Evolutionary conservation across 2,113 vertebrate genomes (phyloP), one percentile per base, ranked within the genome.

Genomic region (Salminus brasiliensis): DNA sequence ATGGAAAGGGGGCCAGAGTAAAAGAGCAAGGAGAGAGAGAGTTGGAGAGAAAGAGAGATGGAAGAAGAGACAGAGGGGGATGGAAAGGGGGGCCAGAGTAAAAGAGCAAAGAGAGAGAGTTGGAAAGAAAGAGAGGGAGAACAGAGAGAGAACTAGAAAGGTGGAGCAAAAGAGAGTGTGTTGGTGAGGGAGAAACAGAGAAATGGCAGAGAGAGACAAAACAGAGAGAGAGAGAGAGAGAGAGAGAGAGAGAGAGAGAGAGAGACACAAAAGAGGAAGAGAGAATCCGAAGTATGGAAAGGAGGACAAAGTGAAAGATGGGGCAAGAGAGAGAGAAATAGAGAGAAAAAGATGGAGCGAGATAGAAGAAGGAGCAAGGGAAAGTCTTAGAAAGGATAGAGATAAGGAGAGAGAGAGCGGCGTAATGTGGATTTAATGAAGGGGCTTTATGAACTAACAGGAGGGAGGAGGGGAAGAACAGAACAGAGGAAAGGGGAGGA

Each of bases 381-480:
- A n/a, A n/a, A n/a, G n/a, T n/a, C n/a, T n/a, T n/a, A n/a, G n/a
- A n/a, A n/a, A n/a, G n/a, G n/a, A n/a, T n/a, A n/a, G n/a, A n/a
- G n/a, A n/a, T n/a, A n/a, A n/a, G n/a, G n/a, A n/a, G 45, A 49
- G 45, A 6, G 43, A n/a, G 59, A 80, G 74, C 81, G 79, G 85
- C 78, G 76, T 92, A 91, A 92, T 92, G 88, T 89, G 87, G 84
- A 89, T 92, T 92, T 93, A 91, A 93, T 91, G 89, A 92, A 16
- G 34, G 81, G 78, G 78, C 80, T 87, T 91, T 81, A 80, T 90
- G 84, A 90, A 90, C 78, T 86, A 81, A 84, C 76, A 76, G 66
- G 75, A 80, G 16, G 59, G 67, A 73, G 67, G 72, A 83, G 84
- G 73, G 73, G 75, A 71, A 72, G 65, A 62, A 47, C 18, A n/a